These are phyloP conservation scores for Camponotus floridanus DNA, from an alignment of 1,140 invertebrate genomes.

Conservation along the genomic window DNA sequence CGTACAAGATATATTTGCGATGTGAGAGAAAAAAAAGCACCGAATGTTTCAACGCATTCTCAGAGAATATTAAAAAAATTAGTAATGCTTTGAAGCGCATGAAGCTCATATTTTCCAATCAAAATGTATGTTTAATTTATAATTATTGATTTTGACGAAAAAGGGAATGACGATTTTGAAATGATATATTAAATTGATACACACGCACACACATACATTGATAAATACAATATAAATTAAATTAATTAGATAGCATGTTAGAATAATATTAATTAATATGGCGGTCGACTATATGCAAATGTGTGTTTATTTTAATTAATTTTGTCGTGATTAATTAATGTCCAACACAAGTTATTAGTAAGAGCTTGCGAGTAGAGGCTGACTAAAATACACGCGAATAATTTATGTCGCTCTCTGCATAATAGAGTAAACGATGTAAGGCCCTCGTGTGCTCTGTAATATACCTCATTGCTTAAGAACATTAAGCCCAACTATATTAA, in stretches of 20 bases:
- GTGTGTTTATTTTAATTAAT: slow-evolving; percentile 55
- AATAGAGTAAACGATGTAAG: slow-evolving; percentile 28
- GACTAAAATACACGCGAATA: slow-evolving; percentile 42
- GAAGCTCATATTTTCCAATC: background rate
- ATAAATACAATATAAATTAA: background rate
- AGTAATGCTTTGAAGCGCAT: background rate
- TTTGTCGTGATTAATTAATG: slow-evolving; percentile 45
- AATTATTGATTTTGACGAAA: slow-evolving; percentile 2
- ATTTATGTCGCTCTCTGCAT: slow-evolving; percentile 27
- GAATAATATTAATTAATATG: slow-evolving; percentile 44
- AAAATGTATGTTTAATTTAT: background rate
- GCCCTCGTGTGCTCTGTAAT: slow-evolving; percentile 30
- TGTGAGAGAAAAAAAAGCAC: background rate
- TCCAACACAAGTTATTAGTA: slow-evolving; percentile 50
- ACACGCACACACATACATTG: no score
- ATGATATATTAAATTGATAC: background rate
- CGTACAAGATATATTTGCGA: background rate
- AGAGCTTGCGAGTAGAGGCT: slow-evolving; percentile 54
- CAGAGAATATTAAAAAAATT: background rate
- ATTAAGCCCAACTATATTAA: slow-evolving; percentile 46
- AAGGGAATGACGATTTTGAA: background rate
- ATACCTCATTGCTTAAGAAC: slow-evolving; percentile 20
- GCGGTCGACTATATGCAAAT: background rate
- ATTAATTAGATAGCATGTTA: slow-evolving; percentile 28
- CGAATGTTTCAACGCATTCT: background rate